Evolutionary conservation across 2,113 vertebrate species (phyloP).

Genomic region (Coryphaenoides rupestris): DNA sequence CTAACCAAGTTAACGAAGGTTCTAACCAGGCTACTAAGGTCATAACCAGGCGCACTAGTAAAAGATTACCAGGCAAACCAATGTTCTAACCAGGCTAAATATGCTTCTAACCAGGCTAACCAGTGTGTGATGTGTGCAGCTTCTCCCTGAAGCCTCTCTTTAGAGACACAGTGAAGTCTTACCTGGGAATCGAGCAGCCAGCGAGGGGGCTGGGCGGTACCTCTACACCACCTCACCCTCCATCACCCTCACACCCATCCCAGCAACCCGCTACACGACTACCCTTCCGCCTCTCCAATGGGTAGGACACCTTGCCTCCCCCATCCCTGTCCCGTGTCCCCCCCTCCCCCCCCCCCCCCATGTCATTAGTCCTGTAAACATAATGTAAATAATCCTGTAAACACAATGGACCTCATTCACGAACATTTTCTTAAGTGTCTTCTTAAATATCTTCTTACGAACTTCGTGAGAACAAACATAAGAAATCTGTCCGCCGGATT

Average conservation of each 20-base stretch:
- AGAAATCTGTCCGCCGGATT: too few relatives aligned
- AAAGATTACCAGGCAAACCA: neutral
- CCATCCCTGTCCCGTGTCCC: neutral
- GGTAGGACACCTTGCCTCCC: neutral
- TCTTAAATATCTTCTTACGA: too few relatives aligned
- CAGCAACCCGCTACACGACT: too few relatives aligned
- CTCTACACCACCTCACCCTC: neutral
- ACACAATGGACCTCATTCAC: neutral
- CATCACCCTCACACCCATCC: too few relatives aligned
- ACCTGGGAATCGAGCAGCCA: neutral
- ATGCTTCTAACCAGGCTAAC: neutral
- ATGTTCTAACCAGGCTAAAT: neutral
- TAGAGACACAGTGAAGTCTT: neutral
- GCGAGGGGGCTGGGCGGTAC: neutral
- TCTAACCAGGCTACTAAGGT: neutral
- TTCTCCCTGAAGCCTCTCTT: neutral
- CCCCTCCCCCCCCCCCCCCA: too few relatives aligned
- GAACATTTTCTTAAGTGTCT: too few relatives aligned
- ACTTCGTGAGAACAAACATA: too few relatives aligned
- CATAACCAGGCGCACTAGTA: neutral
- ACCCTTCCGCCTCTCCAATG: neutral
- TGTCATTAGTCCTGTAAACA: neutral
- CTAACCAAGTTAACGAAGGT: neutral
- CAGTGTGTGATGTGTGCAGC: neutral
- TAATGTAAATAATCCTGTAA: neutral